Conservation (phyloP, 2,888 invertebrate genomes). For the Pandemis corylana region DNA sequence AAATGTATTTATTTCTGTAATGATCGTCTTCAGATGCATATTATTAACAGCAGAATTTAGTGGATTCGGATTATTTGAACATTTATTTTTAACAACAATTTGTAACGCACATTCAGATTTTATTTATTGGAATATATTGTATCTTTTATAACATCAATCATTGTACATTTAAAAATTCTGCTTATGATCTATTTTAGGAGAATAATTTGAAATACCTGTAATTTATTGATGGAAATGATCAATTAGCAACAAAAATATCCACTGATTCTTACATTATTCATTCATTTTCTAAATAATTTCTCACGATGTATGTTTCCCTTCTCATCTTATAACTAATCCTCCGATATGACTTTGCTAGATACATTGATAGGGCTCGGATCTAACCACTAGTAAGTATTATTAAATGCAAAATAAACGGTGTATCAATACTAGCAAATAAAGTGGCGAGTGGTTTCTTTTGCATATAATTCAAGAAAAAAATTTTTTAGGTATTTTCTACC, state of each 20-base stretch:
- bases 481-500: not conserved
- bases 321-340: conserved; percentile 8
- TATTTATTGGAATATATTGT: conserved; percentile 38
- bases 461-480: not conserved
- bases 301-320: conserved; percentile 10
- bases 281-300: conserved; percentile 7
- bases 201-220: conserved; percentile 30
- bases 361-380: conserved; percentile 68
- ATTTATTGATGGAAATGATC: conserved; percentile 18
- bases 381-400: conserved; percentile 62
- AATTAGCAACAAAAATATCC: conserved; percentile 14
- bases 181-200: conserved; percentile 24
- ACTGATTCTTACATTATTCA: not conserved
- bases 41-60: conserved; percentile 31
- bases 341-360: conserved; percentile 55
- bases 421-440: conserved; percentile 55
- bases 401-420: conserved; percentile 71
- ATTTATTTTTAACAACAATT: conserved; percentile 35
- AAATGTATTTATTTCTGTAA: conserved; percentile 36
- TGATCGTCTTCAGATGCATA: conserved; percentile 25
- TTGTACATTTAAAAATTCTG: conserved; percentile 29
- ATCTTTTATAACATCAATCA: conserved; percentile 32
- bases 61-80: conserved; percentile 31
- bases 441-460: not conserved
- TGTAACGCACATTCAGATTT: conserved; percentile 37